phyloP scores from a whole-genome alignment of 2,797 vertebrate genomes.

The Hafferia zeledoni region DNA sequence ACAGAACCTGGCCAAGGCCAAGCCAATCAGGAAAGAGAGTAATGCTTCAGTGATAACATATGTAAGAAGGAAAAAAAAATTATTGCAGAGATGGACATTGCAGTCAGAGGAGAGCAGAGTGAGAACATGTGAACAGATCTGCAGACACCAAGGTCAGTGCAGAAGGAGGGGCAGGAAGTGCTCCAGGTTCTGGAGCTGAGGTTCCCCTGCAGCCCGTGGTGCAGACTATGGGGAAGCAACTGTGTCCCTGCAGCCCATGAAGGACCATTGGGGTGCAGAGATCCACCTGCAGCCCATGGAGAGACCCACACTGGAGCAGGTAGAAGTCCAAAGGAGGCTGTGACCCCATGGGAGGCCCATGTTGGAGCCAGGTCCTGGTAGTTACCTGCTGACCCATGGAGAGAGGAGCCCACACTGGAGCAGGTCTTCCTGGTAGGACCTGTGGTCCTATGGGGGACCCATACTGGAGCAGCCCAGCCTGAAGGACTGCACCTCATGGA shows the following conservation, averaged over 20 bases:
- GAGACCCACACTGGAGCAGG: neutral
- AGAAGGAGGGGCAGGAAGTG: neutral
- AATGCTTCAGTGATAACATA: neutral
- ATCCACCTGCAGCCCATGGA: no score
- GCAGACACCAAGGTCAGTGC: neutral
- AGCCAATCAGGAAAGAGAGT: neutral
- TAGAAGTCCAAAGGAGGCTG: neutral
- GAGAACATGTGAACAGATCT: neutral
- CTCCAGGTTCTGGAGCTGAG: neutral
- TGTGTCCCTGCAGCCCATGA: neutral
- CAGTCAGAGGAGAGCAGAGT: neutral
- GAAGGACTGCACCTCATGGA: neutral
- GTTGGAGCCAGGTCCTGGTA: neutral
- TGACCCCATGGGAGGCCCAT: neutral
- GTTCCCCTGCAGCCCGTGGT: neutral
- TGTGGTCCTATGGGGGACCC: neutral
- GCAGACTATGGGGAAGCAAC: neutral
- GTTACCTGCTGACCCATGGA: neutral
- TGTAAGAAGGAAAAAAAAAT: neutral
- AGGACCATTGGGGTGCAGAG: neutral
- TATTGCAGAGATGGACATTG: neutral
- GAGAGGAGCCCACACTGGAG: neutral
- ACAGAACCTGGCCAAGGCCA: neutral
- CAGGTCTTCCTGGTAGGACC: neutral
- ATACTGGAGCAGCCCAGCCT: neutral